phyloP scores from a whole-genome alignment of 2,113 vertebrate species.

The Herpailurus yagouaroundi region DNA sequence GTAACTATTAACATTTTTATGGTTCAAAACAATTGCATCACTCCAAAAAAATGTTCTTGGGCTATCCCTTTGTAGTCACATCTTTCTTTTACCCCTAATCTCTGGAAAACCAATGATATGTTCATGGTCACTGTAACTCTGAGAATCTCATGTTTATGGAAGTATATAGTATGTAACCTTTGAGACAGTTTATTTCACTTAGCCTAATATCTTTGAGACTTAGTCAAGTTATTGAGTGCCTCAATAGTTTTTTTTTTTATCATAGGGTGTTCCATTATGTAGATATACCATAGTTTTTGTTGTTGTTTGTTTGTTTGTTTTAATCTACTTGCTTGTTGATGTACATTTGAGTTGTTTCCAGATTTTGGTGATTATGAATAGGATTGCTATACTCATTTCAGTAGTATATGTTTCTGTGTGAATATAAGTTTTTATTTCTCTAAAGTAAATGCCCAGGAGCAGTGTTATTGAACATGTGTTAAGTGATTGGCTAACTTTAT shows the following conservation, averaged over 20 bases:
- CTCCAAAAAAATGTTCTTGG: background rate
- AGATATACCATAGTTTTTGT: background rate
- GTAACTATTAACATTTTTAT: background rate
- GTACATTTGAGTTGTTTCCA: background rate
- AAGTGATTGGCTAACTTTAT: background rate
- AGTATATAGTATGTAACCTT: background rate
- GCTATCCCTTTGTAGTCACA: background rate
- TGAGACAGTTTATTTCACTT: background rate
- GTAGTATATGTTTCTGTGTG: background rate
- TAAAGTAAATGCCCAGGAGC: background rate
- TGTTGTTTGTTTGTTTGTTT: background rate
- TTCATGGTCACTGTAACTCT: background rate
- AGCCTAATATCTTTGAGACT: background rate
- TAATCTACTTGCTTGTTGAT: background rate
- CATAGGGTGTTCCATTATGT: background rate
- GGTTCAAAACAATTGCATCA: background rate
- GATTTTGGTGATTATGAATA: background rate
- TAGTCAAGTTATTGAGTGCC: background rate
- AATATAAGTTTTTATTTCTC: background rate
- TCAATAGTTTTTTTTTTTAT: background rate
- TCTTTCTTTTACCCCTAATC: background rate
- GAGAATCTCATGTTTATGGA: background rate
- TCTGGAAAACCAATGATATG: background rate
- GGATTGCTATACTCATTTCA: background rate
- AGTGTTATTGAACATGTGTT: background rate